A percentile compares a stretch with the other conserved stretches of the same genome.
These are phyloP conservation scores for Rhadinocentrus ornatus DNA, from an alignment of 2,797 vertebrate species.

Conservation along the genomic window DNA sequence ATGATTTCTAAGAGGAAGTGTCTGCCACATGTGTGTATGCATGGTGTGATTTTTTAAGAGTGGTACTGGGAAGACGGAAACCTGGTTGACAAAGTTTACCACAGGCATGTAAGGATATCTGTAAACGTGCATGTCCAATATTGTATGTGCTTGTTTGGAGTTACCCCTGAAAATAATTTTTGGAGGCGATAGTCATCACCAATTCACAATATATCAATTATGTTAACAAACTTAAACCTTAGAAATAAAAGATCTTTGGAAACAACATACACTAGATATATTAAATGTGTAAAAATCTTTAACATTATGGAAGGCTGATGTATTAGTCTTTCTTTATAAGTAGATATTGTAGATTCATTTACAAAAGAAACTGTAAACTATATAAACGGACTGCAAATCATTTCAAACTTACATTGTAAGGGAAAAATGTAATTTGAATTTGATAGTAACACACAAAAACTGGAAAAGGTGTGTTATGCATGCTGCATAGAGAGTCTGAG, in stretches of 20 bases:
- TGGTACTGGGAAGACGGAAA: constrained; percentile 58
- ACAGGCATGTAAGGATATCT: constrained; percentile 51
- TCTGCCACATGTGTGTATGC: constrained; percentile 30
- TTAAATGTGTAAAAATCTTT: not conserved
- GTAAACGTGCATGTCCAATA: constrained; percentile 9
- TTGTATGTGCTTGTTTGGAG: constrained; percentile 36
- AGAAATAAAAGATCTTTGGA: not conserved
- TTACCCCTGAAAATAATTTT: constrained; percentile 18
- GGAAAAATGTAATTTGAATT: too few relatives aligned
- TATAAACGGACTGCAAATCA: too few relatives aligned
- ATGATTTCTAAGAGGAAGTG: constrained; percentile 47
- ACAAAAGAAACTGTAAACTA: too few relatives aligned
- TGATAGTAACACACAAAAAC: too few relatives aligned
- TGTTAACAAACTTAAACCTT: not conserved
- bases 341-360: not conserved
- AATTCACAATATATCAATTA: not conserved
- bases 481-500: too few relatives aligned
- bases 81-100: constrained; percentile 65
- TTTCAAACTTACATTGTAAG: too few relatives aligned
- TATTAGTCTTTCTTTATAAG: not conserved
- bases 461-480: too few relatives aligned
- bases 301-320: not conserved
- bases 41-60: constrained; percentile 13
- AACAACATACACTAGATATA: not conserved
- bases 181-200: not conserved